Conservation (phyloP, 2,113 vertebrate species). For the Pandion haliaetus region DNA sequence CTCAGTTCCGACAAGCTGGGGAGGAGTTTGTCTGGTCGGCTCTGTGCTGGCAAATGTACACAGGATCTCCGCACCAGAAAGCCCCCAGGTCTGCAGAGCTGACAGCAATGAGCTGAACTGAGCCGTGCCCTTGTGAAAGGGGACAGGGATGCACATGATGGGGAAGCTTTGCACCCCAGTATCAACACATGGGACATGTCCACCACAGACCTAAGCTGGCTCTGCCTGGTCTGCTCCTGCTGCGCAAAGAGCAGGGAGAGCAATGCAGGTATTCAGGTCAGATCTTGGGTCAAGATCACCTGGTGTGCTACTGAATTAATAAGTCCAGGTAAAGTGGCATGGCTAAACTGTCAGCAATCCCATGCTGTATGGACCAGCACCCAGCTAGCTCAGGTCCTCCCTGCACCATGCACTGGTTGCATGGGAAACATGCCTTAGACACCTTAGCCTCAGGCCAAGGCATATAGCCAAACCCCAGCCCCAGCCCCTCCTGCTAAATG, state of each 20-base stretch:
- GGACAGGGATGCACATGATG: not conserved
- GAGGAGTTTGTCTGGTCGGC: not conserved
- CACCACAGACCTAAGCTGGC: not conserved
- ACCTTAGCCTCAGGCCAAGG: not conserved
- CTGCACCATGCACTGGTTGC: not conserved
- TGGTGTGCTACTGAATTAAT: not conserved
- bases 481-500: not conserved
- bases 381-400: not conserved
- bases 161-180: not conserved
- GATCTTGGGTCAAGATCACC: not conserved
- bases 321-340: not conserved
- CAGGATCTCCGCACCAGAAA: not conserved
- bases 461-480: not conserved
- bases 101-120: not conserved
- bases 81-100: not conserved
- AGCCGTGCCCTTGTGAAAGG: not conserved
- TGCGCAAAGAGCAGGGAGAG: not conserved
- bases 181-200: not conserved
- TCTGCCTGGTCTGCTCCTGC: not conserved
- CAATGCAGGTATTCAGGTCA: not conserved
- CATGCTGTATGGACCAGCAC: fast-evolving
- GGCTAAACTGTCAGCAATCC: not conserved
- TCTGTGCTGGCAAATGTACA: not conserved
- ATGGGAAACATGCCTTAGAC: not conserved
- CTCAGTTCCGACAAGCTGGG: not conserved